These are phyloP conservation scores for Podabrus alpinus DNA, from an alignment of 2,888 invertebrate genomes.

Conservation along the genomic window DNA sequence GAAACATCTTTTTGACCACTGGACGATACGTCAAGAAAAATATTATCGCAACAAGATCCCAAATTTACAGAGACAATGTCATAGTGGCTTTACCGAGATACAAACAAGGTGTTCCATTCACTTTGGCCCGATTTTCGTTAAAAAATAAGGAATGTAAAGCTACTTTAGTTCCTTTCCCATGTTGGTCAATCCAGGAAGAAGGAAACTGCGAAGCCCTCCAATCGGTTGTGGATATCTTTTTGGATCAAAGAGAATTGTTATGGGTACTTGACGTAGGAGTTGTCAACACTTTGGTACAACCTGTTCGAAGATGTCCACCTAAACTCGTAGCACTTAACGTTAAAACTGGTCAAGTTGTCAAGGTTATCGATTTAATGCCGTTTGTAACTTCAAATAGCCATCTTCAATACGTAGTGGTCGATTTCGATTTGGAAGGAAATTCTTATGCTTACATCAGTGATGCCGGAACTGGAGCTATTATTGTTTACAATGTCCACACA, in stretches of 20 bases:
- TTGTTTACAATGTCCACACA: constrained; percentile 60
- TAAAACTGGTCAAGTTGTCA: constrained; percentile 62
- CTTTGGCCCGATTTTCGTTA: constrained; percentile 62
- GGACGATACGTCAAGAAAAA: constrained; percentile 64
- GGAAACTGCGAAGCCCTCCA: constrained; percentile 70
- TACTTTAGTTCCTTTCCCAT: constrained; percentile 65
- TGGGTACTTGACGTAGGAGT: constrained; percentile 67
- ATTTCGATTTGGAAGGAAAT: constrained; percentile 59
- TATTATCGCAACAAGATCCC: constrained; percentile 65
- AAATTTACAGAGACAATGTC: constrained; percentile 62
- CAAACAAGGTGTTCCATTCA: constrained; percentile 65
- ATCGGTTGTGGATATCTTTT: constrained; percentile 68
- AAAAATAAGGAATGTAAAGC: constrained; percentile 58
- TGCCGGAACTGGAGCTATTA: constrained; percentile 55
- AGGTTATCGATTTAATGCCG: constrained; percentile 60
- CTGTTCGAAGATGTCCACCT: constrained; percentile 62
- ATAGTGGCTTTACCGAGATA: constrained; percentile 65
- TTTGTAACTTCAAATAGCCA: constrained; percentile 59
- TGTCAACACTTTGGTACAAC: constrained; percentile 63
- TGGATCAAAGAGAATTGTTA: constrained; percentile 63
- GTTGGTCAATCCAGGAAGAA: constrained; percentile 73
- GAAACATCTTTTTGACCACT: constrained; percentile 61
- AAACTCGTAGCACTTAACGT: constrained; percentile 65
- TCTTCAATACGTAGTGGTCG: constrained; percentile 64
- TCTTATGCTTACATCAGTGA: constrained; percentile 58